Conservation (phyloP, 2,888 invertebrate species). For the Heliconius ethilla region DNA sequence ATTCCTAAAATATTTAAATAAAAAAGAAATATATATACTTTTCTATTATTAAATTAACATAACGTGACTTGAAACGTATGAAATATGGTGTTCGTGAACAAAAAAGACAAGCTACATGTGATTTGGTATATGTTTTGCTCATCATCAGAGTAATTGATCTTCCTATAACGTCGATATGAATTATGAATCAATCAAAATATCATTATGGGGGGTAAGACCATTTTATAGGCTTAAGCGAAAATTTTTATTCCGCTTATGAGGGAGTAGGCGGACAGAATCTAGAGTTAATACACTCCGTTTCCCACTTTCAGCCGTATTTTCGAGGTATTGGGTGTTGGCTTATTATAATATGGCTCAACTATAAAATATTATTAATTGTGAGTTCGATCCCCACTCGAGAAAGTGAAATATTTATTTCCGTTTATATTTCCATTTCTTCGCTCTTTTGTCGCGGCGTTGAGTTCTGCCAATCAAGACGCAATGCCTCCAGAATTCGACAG, state of each 20-base stretch:
- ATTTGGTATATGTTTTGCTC: constrained; percentile 54
- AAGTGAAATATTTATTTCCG: too few relatives aligned
- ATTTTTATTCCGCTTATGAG: not conserved
- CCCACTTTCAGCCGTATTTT: too few relatives aligned
- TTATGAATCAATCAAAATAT: constrained; percentile 71
- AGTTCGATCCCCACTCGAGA: too few relatives aligned
- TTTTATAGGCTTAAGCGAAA: constrained; percentile 11
- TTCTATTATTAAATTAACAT: constrained; percentile 36
- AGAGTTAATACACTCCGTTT: too few relatives aligned
- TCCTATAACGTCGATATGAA: constrained; percentile 61
- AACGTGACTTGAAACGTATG: constrained; percentile 34
- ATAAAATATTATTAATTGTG: too few relatives aligned
- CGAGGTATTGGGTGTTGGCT: too few relatives aligned
- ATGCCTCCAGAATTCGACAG: too few relatives aligned
- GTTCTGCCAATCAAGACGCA: too few relatives aligned
- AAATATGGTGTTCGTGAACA: constrained; percentile 45
- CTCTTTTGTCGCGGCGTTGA: too few relatives aligned
- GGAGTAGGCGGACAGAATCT: too few relatives aligned
- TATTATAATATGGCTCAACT: too few relatives aligned
- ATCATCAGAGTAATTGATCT: constrained; percentile 64
- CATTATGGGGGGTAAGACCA: constrained; percentile 51
- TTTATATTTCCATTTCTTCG: too few relatives aligned
- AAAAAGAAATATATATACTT: not conserved
- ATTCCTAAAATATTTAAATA: not conserved
- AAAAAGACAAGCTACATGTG: constrained; percentile 49